Base-by-base conservation (phyloP, 1,140 invertebrate genomes). In the Phenacoccus solenopsis region DNA sequence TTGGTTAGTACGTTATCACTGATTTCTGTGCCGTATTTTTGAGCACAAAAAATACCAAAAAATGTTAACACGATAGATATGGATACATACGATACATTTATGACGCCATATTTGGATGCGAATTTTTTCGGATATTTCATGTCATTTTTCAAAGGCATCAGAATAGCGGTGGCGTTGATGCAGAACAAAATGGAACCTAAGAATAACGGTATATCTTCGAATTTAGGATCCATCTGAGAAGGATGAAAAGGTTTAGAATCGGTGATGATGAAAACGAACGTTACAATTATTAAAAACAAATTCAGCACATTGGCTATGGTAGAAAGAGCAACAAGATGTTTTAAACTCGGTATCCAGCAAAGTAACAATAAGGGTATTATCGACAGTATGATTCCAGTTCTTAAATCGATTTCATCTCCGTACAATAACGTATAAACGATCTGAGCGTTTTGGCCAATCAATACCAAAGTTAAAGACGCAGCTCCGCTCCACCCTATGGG, bases 31-130 rank as follows among this genome's bases (percentile, higher is more conserved):
- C 90, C 90, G 75, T 87, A 93, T 74, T 89, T 87, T 20, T 94
- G 80, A 76, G 93, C 95, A 0, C 91, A 89, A 30, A 92, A 83
- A 76, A 93, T 90, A 59, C 92, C 93, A 71, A 93, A 84, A 1
- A 84, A 80, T 7, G 89, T 84, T 77, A 93, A 93, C 73, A 94
- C 84, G 49, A 82, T 72, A 1, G 88, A 82, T 32, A 92, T 90
- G 2, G 82, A 78, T 1, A 83, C 75, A 90, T 93, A 93, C 1
- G 87, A 86, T 1, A 85, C 80, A 75, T 92, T 91, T 0, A 93
- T 75, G 0, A 93, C 89, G 5, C 91, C 91, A 28, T 81, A 85
- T 9, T 80, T 78, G 13, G 84, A 85, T 0, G 83, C 84, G 78
- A 93, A 93, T 16, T 79, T 79, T 76, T 84, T 81, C 0, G 90